phyloP scores from a whole-genome alignment of 2,888 invertebrate genomes.

The Drosophila borborema region DNA sequence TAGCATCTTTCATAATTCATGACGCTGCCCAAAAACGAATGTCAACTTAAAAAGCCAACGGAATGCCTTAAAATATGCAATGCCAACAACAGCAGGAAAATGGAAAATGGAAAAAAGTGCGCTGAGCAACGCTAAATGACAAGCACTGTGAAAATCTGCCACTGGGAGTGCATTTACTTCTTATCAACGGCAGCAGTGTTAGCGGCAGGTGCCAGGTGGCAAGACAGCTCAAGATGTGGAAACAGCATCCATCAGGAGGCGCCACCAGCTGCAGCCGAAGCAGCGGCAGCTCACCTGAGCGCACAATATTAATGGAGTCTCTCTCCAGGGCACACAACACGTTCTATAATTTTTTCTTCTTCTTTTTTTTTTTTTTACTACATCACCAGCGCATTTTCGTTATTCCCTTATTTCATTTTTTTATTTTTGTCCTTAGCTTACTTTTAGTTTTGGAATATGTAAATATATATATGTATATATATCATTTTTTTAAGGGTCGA shows the following conservation, averaged over 20 bases:
- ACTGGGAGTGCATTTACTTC: constrained; percentile 64
- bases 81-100: constrained; percentile 30
- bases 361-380: neutral
- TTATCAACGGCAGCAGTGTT: constrained; percentile 43
- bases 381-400: neutral
- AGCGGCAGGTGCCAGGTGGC: constrained; percentile 34
- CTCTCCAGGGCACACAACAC: constrained; percentile 25
- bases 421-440: constrained; percentile 16
- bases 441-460: constrained; percentile 52
- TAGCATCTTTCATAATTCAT: constrained; percentile 57
- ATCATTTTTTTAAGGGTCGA: constrained; percentile 48
- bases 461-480: constrained; percentile 28
- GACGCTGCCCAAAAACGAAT: constrained; percentile 53
- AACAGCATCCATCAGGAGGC: constrained; percentile 52
- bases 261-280: constrained; percentile 1
- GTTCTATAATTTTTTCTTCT: constrained; percentile 46
- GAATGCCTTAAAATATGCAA: constrained; percentile 55
- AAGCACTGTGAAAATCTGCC: constrained; percentile 56
- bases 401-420: constrained; percentile 17
- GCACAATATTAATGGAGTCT: constrained; percentile 72
- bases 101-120: constrained; percentile 30
- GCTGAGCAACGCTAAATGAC: constrained; percentile 50
- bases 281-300: constrained; percentile 50
- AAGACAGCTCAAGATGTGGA: constrained; percentile 36
- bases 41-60: constrained; percentile 53